A percentile compares a stretch with the other conserved stretches of the same genome.
Evolutionary conservation across 2,888 invertebrate genomes (phyloP).

Genomic region (Apodemia hepburni): DNA sequence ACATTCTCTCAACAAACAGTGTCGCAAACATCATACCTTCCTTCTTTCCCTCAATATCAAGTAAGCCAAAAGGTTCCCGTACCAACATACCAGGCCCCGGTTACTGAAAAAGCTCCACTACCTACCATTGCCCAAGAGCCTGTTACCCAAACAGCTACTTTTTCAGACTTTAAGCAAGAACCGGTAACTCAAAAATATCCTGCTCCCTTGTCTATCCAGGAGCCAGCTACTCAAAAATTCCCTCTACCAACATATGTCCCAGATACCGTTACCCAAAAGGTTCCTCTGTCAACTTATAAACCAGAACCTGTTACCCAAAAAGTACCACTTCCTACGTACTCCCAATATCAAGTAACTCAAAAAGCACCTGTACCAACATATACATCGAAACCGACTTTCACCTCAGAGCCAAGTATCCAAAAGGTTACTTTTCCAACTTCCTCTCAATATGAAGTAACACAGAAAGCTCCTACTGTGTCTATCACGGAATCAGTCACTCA

Average conservation of each 20-base stretch:
- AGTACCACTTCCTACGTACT: neutral
- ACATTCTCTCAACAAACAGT: neutral
- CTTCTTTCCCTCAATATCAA: conserved; percentile 5
- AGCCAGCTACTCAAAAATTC: neutral
- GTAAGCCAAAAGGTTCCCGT: neutral
- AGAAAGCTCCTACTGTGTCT: neutral
- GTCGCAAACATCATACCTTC: neutral
- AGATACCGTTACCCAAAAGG: neutral
- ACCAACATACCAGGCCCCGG: neutral
- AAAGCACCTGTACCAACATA: neutral
- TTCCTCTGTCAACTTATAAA: neutral
- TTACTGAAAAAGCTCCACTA: neutral
- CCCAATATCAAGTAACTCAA: neutral
- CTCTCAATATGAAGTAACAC: neutral
- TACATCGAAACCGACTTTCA: neutral
- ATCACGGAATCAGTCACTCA: neutral
- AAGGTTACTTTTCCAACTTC: neutral
- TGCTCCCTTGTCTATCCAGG: neutral
- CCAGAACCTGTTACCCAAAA: neutral
- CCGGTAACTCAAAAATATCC: neutral
- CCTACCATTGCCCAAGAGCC: neutral
- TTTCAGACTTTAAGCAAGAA: neutral
- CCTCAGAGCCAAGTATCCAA: neutral
- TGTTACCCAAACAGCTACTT: neutral
- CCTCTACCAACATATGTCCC: neutral